Evolutionary conservation across 2,113 vertebrate genomes (phyloP), one percentile per base, ranked within the genome.

Genomic region (Nannospalax galili): DNA sequence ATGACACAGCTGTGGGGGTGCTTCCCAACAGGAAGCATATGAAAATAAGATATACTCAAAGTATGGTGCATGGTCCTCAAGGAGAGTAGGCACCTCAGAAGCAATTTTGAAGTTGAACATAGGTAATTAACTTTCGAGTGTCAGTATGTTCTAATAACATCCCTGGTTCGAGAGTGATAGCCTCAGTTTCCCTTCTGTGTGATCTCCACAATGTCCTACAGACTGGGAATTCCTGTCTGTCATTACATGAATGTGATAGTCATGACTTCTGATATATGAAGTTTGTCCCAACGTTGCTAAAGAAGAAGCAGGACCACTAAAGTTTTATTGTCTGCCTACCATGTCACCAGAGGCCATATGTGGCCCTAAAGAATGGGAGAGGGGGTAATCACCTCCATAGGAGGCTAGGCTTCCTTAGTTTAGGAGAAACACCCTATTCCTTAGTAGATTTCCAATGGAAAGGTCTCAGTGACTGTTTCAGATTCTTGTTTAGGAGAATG

Each of bases 41-140:
- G 28, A 20, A 11, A 81, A 40, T 30, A 42, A 28, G 40, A 22
- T 0, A 9, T 65, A 32, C 2, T 5, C 2, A 65, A 45, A 8
- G 22, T 16, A 20, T 17, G 2, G 5, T 3, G 9, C 16, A 3
- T n/a, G 26, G 16, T 30, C 6, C 58, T 64, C 17, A 19, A 10
- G 3, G 17, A 45, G 4, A 26, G 16, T 32, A 32, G 62, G 16
- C 17, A 45, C 17, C 42, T 4, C 5, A 11, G 9, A 16, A n/a
- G 64, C 30, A 77, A 87, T 77, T 82, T 86, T 92, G 35, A 93
- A 32, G 9, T 60, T 32, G 35, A 67, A 79, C 10, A 84, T 35
- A 84, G 88, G 9, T 40, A 84, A 37, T 72, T 73, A 52, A 62
- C 28, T 67, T 81, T 19, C 28, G 77, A 32, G 82, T 73, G 3